Base-by-base conservation (phyloP, 2,888 invertebrate genomes). In the Epicampocera succincta region DNA sequence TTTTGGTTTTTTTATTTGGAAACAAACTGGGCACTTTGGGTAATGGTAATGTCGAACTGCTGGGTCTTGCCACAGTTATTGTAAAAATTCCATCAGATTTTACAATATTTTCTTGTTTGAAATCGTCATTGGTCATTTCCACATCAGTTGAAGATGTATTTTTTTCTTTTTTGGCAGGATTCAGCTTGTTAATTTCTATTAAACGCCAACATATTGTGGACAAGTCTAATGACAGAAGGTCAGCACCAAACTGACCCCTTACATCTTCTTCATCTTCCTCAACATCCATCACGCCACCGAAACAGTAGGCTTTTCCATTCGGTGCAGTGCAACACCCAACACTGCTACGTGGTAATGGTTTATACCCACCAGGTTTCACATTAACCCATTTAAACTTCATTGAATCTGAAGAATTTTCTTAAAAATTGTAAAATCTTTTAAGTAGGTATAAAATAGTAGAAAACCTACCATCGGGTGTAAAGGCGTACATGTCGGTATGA, bases 201-300 rank as follows among this genome's bases (percentile, higher is more conserved):
- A 92, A 91, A 85, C 94, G 93, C 97, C 97, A 98, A 0, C 86
- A 38, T 80, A 93, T 93, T 56, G 94, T 92, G 74, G 94, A 93
- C 81, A 97, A 88, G 88, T 98, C 97, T 5, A 98, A 88, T 38
- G 93, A 91, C 80, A 94, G 93, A 9, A 98, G 92, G 60, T 97
- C 96, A 87, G 97, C 96, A 85, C 93, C 96, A 92, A 98, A 97
- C 80, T 93, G 94, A 0, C 97, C 96, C 8, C 93, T 92, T 0
- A 98, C 90, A 79, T 95, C 93, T 87, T 97, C 97, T 68, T 97
- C 97, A 66, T 95, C 94, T 87, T 96, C 95, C 88, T 96, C 95
- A 66, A 94, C 92, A 86, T 98, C 98, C 89, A 92, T 91, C 17
- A 98, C 96, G 1, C 98, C 98, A 0, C 98, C 98, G 89, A 97